These are phyloP conservation scores for Lonchura striata DNA, from an alignment of 2,113 vertebrate species.

Conservation along the genomic window DNA sequence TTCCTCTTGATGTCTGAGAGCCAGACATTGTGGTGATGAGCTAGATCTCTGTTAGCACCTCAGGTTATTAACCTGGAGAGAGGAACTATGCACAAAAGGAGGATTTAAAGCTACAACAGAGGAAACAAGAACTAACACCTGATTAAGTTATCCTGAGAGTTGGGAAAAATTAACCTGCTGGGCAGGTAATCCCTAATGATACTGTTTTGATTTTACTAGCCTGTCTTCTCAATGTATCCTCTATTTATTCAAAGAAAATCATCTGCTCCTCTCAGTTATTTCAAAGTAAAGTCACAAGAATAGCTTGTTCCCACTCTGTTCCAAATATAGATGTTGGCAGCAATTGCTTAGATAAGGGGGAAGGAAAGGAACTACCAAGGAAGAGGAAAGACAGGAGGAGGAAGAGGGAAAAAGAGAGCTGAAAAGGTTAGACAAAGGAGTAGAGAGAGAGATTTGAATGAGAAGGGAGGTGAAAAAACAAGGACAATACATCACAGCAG, in stretches of 20 bases:
- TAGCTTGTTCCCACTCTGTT: slow-evolving; percentile 69
- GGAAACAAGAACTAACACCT: not conserved
- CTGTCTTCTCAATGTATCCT: not conserved
- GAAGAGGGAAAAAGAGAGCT: not conserved
- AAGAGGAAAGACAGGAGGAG: slow-evolving; percentile 26
- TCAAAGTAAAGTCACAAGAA: slow-evolving; percentile 67
- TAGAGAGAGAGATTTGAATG: not conserved
- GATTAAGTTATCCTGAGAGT: not conserved
- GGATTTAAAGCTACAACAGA: not conserved
- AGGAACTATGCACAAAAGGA: not conserved
- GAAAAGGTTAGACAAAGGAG: not conserved
- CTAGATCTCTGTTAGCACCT: not conserved
- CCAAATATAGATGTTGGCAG: slow-evolving; percentile 68
- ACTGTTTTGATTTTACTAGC: slow-evolving; percentile 34
- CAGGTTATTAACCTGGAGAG: not conserved
- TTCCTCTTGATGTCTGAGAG: not conserved
- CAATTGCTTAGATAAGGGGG: slow-evolving; percentile 50
- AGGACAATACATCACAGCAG: not conserved
- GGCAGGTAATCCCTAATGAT: slow-evolving; percentile 38
- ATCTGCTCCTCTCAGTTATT: slow-evolving; percentile 57
- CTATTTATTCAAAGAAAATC: slow-evolving; percentile 50
- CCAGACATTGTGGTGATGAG: not conserved
- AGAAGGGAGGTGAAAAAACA: not conserved
- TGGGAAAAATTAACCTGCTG: slow-evolving; percentile 4
- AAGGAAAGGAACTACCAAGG: slow-evolving; percentile 52